These are phyloP conservation scores for Blennius ocellaris DNA, from an alignment of 2,113 vertebrate species.

Conservation along the genomic window DNA sequence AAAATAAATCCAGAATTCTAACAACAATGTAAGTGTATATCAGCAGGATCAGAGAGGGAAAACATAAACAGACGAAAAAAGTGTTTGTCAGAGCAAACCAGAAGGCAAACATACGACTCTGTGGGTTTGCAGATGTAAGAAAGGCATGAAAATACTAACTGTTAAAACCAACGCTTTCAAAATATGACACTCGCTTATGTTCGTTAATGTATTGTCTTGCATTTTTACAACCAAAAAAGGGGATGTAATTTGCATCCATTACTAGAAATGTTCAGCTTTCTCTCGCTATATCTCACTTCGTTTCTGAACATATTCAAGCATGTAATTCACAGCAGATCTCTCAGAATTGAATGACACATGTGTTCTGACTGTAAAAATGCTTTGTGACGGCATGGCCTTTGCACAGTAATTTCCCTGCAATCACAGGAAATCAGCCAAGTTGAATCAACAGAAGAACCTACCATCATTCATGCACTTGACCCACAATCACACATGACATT, in stretches of 20 bases:
- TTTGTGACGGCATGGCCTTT: slow-evolving; percentile 42
- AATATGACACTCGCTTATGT: slow-evolving; percentile 44
- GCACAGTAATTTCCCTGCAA: slow-evolving; percentile 57
- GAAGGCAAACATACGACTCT: background rate
- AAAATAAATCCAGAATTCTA: slow-evolving; percentile 36
- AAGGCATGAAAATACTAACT: slow-evolving; percentile 19
- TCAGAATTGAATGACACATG: slow-evolving; percentile 14
- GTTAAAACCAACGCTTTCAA: slow-evolving; percentile 45
- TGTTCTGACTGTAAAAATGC: slow-evolving; percentile 10
- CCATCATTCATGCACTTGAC: slow-evolving; percentile 53
- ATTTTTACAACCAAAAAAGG: slow-evolving; percentile 18
- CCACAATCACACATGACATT: slow-evolving; percentile 4
- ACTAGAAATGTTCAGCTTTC: slow-evolving; percentile 34
- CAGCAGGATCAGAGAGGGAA: slow-evolving; percentile 13
- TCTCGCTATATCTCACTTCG: slow-evolving; percentile 7
- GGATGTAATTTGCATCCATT: slow-evolving; percentile 59
- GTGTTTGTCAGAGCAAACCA: background rate
- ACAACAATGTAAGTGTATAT: slow-evolving; percentile 20
- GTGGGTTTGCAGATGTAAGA: background rate
- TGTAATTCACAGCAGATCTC: slow-evolving; percentile 49
- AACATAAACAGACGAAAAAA: background rate
- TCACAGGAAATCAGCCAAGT: slow-evolving; percentile 59
- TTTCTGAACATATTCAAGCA: slow-evolving; percentile 22
- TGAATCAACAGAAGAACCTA: slow-evolving; percentile 30
- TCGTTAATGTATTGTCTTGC: slow-evolving; percentile 38